These are phyloP conservation scores for Syngnathus typhle DNA, from an alignment of 2,113 vertebrate species.

Conservation along the genomic window DNA sequence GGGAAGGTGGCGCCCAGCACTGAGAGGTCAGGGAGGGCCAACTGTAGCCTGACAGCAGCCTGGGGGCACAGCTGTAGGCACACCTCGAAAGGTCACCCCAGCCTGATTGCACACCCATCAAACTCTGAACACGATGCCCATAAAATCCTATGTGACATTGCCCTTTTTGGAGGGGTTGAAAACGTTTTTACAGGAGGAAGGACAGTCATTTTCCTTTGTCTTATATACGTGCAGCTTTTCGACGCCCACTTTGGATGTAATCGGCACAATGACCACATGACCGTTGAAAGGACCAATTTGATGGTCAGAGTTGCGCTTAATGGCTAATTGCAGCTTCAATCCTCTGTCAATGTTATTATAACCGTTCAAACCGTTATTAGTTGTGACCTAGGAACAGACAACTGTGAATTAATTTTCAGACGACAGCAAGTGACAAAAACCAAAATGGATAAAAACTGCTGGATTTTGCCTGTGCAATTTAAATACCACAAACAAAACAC, in stretches of 20 bases:
- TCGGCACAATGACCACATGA: background rate
- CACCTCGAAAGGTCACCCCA: slow-evolving; percentile 50
- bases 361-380: too few relatives aligned
- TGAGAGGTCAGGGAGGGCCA: slow-evolving; percentile 42
- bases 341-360: background rate
- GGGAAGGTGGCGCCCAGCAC: slow-evolving; percentile 33
- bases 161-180: slow-evolving; percentile 7
- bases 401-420: too few relatives aligned
- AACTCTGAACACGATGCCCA: slow-evolving; percentile 17
- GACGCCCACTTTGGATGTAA: background rate
- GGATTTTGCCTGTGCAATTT: too few relatives aligned
- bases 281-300: background rate
- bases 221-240: background rate
- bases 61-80: slow-evolving; percentile 53
- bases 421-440: too few relatives aligned
- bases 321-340: slow-evolving; percentile 1
- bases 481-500: too few relatives aligned
- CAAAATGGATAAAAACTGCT: too few relatives aligned
- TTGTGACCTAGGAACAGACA: too few relatives aligned
- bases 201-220: background rate
- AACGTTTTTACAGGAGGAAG: background rate
- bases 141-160: slow-evolving; percentile 25
- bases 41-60: slow-evolving; percentile 45
- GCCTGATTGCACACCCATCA: slow-evolving; percentile 38
- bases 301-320: background rate